Percentiles rank a stretch among this genome's conserved stretches.
Conservation (phyloP, 2,888 invertebrate species). For the Acholoe squamosa region DNA sequence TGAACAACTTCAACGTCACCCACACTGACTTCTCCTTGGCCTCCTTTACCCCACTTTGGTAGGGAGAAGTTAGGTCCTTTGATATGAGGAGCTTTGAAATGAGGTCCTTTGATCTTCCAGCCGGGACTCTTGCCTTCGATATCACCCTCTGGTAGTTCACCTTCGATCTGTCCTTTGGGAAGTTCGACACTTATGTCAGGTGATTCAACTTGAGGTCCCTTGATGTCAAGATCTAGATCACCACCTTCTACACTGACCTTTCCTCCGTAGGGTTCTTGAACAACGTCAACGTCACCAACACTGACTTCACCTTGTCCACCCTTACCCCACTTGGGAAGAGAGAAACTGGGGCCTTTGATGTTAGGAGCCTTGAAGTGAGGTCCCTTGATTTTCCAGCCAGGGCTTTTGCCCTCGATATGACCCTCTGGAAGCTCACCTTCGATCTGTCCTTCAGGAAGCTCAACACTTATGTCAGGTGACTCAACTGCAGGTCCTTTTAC, state of each 20-base stretch:
- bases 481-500: slow-evolving; percentile 39
- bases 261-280: slow-evolving; percentile 43
- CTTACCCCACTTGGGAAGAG: neutral
- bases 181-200: neutral
- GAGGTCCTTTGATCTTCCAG: slow-evolving; percentile 18
- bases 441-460: slow-evolving; percentile 5
- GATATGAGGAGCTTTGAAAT: neutral
- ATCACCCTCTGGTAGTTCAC: slow-evolving; percentile 31
- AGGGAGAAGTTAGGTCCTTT: slow-evolving; percentile 55
- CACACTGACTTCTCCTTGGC: slow-evolving; percentile 51
- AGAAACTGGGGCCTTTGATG: slow-evolving; percentile 34
- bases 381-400: slow-evolving; percentile 24
- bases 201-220: slow-evolving; percentile 13
- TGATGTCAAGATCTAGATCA: slow-evolving; percentile 9
- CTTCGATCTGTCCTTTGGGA: neutral
- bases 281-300: slow-evolving; percentile 48
- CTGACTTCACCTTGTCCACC: slow-evolving; percentile 17
- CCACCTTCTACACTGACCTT: slow-evolving; percentile 24
- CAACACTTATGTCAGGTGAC: slow-evolving; percentile 17
- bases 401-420: slow-evolving; percentile 3
- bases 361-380: slow-evolving; percentile 41
- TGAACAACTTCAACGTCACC: slow-evolving; percentile 55
- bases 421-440: slow-evolving; percentile 22
- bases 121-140: neutral
- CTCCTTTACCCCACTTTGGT: slow-evolving; percentile 32